These are phyloP conservation scores for Dendrocincla tyrannina DNA, from an alignment of 2,797 vertebrate species.

Conservation along the genomic window DNA sequence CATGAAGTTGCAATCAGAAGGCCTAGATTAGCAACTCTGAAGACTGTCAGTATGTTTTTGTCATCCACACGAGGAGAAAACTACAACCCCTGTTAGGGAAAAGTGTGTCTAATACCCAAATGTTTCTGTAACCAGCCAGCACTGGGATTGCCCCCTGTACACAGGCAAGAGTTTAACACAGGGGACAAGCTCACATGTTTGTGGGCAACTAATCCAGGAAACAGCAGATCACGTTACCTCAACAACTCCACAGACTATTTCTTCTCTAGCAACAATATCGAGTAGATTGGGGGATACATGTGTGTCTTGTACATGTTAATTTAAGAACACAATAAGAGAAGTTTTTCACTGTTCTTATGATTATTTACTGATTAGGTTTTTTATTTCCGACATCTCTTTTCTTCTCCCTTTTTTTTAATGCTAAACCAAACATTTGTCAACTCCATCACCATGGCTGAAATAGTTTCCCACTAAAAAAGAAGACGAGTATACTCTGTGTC, in stretches of 20 bases:
- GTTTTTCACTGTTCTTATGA: neutral
- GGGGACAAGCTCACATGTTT: neutral
- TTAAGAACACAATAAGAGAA: neutral
- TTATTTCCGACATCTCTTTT: neutral
- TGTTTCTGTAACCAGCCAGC: neutral
- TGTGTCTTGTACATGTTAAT: neutral
- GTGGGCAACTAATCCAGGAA: neutral
- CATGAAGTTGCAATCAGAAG: neutral
- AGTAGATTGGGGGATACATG: neutral
- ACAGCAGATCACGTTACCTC: neutral
- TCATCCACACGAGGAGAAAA: neutral
- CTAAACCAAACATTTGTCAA: neutral
- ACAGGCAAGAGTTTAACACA: neutral
- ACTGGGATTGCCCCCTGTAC: neutral
- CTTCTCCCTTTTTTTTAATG: neutral
- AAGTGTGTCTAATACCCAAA: neutral
- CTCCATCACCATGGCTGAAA: neutral
- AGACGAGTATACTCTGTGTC: neutral
- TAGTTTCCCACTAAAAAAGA: neutral
- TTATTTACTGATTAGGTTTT: neutral
- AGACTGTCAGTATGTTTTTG: neutral
- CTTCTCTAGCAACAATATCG: neutral
- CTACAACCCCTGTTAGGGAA: neutral
- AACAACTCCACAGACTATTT: neutral
- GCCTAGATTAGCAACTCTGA: neutral